Base-by-base conservation (phyloP, 2,888 invertebrate species). In the Cylindroiulus punctatus region DNA sequence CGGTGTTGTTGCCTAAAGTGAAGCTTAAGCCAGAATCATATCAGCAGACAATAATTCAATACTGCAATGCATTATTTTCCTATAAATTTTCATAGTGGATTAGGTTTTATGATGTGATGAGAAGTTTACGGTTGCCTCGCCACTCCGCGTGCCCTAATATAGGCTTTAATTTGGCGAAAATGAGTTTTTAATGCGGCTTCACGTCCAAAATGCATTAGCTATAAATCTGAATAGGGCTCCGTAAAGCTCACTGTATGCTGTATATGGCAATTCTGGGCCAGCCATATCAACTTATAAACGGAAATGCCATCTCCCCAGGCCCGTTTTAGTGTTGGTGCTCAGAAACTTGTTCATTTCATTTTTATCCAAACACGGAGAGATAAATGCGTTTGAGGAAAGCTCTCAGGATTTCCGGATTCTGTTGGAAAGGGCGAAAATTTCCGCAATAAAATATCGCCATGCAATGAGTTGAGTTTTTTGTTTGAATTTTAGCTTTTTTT, bases 71-170 rank as follows among this genome's bases (percentile, higher is more conserved):
- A 14, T 8, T 17, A 12, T 30, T 76, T 76, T 76, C 30, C 76
- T 76, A 76, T 76, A 76, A 76, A 76, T 76, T 76, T 76, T 76
- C 76, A 76, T 76, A 76, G 76, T 30, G 44, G 83, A 83, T 83
- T 42, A 83, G 36, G 40, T 44, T 83, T 83, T 83, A 83, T 83
- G 83, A 40, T 83, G 22, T 83, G 83, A 40, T 83, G 83, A 83
- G 10, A 26, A 40, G 26, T 42, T 83, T 83, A 42, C n/a, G n/a
- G 83, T 83, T 14, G 44, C 42, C 83, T 22, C 12, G 7, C n/a
- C 83, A 8, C 26, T 81, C 19, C 10, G 81, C 81, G 12, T 26
- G 7, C 19, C n/a, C 12, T 36, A 81, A 81, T 36, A 36, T 81
- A 81, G 32, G 22, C 40, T 83, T 83, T 83, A 83, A 83, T 83